Base-by-base conservation (phyloP, 2,888 invertebrate genomes). In the Drosophila anomelani region DNA sequence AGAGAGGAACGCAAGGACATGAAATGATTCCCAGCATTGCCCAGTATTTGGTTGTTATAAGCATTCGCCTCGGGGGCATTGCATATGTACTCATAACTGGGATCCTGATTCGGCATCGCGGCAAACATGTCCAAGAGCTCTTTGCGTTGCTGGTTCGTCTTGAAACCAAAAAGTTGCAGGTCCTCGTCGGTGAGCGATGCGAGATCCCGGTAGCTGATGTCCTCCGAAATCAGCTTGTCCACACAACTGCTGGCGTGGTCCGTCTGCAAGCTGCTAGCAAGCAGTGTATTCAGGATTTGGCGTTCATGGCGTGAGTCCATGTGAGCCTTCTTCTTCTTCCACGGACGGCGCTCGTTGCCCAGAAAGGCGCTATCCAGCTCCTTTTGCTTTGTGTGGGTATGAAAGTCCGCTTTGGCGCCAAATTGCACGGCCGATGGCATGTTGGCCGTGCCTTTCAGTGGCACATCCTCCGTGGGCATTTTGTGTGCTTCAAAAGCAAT, bases 121-220 rank as follows among this genome's bases (percentile, higher is more conserved):
- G 74, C 66, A 43, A 92, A 91, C 53, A 90, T 81, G 0, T 78
- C 66, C 0, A 92, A 41, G 12, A 92, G 75, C 8, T 90, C 87
- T 0, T 70, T 60, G 23, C 90, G 87, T 17, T 91, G 85, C 1
- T 78, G 68, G 0, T 15, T n/a, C 8, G 80, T 51, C 2, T 63
- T 76, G 39, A 91, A 87, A 0, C 92, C 92, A 59, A 92, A 82
- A 15, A 90, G 20, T 38, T 88, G 61, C 4, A 92, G 72, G 62
- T 92, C 92, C 23, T 80, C 78, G 9, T 78, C 62, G 3, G 85
- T 86, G 3, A 92, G 71, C 0, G 91, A 90, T 0, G 84, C 81
- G 64, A 92, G 77, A 70, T 92, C 92, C 0, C 85, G 79, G 55
- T 88, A 91, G n/a, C 75, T 75, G 7, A 92, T 84, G 12, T 90